These are phyloP conservation scores for Chamaetylas fuelleborni DNA, from an alignment of 2,113 vertebrate genomes.

Conservation along the genomic window DNA sequence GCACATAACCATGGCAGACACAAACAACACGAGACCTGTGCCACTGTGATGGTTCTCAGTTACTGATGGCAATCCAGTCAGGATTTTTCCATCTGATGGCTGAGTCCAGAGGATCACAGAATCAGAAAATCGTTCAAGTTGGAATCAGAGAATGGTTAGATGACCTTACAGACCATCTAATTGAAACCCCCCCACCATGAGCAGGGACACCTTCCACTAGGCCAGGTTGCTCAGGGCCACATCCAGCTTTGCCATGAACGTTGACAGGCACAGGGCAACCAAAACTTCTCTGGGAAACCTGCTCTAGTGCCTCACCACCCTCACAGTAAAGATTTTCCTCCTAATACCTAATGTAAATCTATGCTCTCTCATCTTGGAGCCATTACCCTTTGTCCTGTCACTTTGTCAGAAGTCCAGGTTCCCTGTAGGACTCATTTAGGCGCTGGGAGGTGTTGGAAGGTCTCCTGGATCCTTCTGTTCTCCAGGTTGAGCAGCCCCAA, in stretches of 20 bases:
- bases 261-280: neutral
- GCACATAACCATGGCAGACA: neutral
- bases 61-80: neutral
- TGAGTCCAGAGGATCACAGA: neutral
- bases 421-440: neutral
- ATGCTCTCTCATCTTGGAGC: neutral
- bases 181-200: rapidly evolving
- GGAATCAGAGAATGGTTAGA: neutral
- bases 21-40: neutral
- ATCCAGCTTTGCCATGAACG: neutral
- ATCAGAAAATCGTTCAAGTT: neutral
- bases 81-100: neutral
- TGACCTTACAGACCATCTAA: neutral
- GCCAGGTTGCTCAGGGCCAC: neutral
- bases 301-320: neutral
- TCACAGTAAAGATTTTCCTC: neutral
- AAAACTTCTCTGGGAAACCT: neutral
- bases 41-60: neutral
- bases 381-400: neutral
- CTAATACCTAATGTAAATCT: neutral
- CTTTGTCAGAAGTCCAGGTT: neutral
- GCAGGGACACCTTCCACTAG: neutral
- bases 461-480: neutral
- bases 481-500: neutral
- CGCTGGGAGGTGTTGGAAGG: no score